Conservation (phyloP, 2,797 vertebrate genomes). For the Macrochelys suwanniensis region DNA sequence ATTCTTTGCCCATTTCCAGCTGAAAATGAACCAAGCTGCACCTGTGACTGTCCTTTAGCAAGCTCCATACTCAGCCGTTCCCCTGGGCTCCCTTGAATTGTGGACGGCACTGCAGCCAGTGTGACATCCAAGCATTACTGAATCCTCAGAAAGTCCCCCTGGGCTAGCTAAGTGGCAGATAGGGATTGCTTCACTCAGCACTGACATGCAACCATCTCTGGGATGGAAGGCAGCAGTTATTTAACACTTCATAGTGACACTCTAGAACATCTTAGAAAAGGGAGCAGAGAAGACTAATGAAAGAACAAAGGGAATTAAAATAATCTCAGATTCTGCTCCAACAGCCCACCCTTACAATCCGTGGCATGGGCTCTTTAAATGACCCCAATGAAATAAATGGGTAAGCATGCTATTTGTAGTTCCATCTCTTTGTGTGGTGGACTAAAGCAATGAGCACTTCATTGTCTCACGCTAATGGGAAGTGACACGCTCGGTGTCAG, state of each 20-base stretch:
- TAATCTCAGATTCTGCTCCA: not conserved
- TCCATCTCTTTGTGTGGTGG: rapidly evolving
- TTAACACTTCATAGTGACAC: too few relatives aligned
- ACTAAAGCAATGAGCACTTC: rapidly evolving
- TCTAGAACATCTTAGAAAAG: rapidly evolving
- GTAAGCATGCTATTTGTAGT: not conserved
- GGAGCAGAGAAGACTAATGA: rapidly evolving
- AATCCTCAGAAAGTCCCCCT: rapidly evolving
- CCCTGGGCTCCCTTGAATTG: not conserved
- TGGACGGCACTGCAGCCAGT: not conserved
- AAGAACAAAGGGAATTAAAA: rapidly evolving
- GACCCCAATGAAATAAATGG: not conserved
- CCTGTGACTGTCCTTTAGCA: not conserved
- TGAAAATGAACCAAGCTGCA: not conserved
- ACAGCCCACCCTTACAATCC: too few relatives aligned
- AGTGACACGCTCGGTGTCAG: rapidly evolving
- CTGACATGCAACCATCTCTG: not conserved
- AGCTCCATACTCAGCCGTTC: not conserved
- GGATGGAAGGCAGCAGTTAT: rapidly evolving
- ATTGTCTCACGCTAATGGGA: rapidly evolving
- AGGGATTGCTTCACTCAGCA: not conserved
- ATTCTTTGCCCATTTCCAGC: not conserved
- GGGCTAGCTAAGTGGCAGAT: not conserved
- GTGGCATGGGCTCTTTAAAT: too few relatives aligned
- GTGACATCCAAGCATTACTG: not conserved